phyloP scores from a whole-genome alignment of 2,888 invertebrate species.

The Eupeodes luniger region DNA sequence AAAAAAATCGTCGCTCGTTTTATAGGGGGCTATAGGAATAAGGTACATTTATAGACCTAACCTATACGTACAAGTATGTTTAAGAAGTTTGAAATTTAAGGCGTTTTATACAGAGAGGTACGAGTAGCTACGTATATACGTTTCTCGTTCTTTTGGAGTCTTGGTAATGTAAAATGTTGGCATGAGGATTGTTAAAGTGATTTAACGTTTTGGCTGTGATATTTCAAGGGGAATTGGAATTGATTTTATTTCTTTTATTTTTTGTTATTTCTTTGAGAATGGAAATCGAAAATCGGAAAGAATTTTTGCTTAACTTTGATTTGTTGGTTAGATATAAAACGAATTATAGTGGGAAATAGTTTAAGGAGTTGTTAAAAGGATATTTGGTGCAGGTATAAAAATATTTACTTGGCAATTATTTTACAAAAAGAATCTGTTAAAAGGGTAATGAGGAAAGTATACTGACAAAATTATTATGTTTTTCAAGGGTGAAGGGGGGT shows the following conservation, averaged over 20 bases:
- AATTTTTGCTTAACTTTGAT: slow-evolving; percentile 8
- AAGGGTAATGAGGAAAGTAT: no score
- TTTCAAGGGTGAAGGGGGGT: no score
- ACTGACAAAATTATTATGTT: no score
- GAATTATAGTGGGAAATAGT: no score
- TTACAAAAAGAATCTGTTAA: no score
- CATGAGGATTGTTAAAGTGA: slow-evolving; percentile 22
- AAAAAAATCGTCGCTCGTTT: slow-evolving; percentile 9
- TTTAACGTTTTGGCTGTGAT: slow-evolving; percentile 22
- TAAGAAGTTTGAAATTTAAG: slow-evolving; percentile 5
- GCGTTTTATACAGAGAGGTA: background rate
- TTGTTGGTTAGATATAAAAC: background rate
- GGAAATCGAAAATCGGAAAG: background rate
- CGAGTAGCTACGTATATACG: no score
- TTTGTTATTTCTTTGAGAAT: background rate
- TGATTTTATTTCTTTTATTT: background rate
- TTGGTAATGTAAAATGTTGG: background rate
- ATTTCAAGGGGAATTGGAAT: slow-evolving; percentile 20
- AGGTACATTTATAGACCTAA: no score
- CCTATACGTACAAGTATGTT: background rate
- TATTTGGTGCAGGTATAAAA: background rate
- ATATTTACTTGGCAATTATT: no score
- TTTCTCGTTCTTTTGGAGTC: background rate
- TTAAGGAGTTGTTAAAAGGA: no score
- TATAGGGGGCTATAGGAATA: background rate